Evolutionary conservation across 2,888 invertebrate species (phyloP).

Genomic region (Rotaria sp.): DNA sequence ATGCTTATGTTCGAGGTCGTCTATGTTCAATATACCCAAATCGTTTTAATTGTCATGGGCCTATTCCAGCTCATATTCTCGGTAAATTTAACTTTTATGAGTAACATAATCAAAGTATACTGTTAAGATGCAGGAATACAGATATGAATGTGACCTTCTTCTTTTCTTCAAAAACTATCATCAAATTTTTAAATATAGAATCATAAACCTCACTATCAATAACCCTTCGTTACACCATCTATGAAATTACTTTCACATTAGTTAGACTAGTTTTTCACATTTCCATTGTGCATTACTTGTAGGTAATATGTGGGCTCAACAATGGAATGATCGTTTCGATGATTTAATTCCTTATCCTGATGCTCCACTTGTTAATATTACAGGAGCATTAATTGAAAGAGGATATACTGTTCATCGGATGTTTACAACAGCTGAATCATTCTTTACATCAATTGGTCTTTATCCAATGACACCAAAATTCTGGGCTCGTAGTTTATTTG

Average conservation of each 20-base stretch:
- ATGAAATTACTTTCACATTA: too few relatives aligned
- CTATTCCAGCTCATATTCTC: conserved; percentile 42
- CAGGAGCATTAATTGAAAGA: conserved; percentile 7
- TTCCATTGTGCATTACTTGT: background rate
- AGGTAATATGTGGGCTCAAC: conserved; percentile 43
- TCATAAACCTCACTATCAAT: too few relatives aligned
- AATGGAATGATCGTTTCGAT: conserved; percentile 40
- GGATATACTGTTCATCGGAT: conserved; percentile 37
- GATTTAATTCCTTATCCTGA: conserved; percentile 41
- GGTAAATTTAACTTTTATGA: too few relatives aligned
- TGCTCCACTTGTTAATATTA: conserved; percentile 33
- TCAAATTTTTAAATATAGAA: too few relatives aligned
- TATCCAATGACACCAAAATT: conserved; percentile 42
- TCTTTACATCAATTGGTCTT: conserved; percentile 42
- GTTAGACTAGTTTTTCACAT: too few relatives aligned
- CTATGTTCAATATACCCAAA: conserved; percentile 59
- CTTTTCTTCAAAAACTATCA: too few relatives aligned
- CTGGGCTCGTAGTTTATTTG: conserved; percentile 41
- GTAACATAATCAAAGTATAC: too few relatives aligned
- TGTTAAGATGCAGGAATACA: too few relatives aligned
- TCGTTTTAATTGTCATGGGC: conserved; percentile 43
- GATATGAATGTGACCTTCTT: too few relatives aligned
- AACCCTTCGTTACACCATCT: too few relatives aligned
- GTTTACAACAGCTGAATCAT: conserved; percentile 41
- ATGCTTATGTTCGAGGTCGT: conserved; percentile 50